These are phyloP conservation scores for Cyanoliseus patagonus DNA, from an alignment of 2,113 vertebrate genomes.

Conservation along the genomic window DNA sequence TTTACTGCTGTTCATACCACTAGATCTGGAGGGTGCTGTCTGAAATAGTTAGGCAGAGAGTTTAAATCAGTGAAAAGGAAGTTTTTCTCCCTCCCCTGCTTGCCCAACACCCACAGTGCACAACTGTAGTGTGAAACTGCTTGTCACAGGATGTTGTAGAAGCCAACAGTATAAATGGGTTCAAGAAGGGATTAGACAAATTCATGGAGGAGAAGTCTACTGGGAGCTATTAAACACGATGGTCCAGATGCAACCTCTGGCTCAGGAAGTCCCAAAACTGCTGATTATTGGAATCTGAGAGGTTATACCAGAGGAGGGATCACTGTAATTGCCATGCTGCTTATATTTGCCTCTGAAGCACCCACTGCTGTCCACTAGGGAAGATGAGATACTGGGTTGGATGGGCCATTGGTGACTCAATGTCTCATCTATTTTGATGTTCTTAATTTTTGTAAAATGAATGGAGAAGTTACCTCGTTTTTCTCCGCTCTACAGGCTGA, in stretches of 20 bases:
- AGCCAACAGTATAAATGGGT: slow-evolving; percentile 42
- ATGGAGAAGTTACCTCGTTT: neutral
- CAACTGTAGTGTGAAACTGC: neutral
- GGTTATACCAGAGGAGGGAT: slow-evolving; percentile 36
- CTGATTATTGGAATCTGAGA: slow-evolving; percentile 48
- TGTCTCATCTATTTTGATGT: neutral
- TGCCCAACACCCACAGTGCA: neutral
- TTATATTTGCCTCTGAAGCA: neutral
- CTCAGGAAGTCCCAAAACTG: slow-evolving; percentile 46
- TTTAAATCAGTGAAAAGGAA: neutral
- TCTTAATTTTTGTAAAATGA: neutral
- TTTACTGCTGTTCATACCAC: neutral
- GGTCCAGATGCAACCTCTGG: slow-evolving; percentile 64
- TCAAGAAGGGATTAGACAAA: slow-evolving; percentile 58
- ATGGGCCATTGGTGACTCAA: neutral
- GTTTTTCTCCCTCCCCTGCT: neutral
- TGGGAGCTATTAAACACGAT: slow-evolving; percentile 39
- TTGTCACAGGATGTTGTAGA: slow-evolving; percentile 46
- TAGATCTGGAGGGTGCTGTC: neutral
- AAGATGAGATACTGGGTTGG: neutral
- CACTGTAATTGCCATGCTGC: slow-evolving; percentile 30
- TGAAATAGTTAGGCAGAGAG: neutral
- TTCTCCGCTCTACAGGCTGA: neutral
- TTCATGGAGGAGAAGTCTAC: slow-evolving; percentile 17
- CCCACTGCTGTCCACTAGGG: neutral